Evolutionary conservation across 2,113 vertebrate species (phyloP), one percentile per base, ranked within the genome.

Genomic region (Ochotona princeps): DNA sequence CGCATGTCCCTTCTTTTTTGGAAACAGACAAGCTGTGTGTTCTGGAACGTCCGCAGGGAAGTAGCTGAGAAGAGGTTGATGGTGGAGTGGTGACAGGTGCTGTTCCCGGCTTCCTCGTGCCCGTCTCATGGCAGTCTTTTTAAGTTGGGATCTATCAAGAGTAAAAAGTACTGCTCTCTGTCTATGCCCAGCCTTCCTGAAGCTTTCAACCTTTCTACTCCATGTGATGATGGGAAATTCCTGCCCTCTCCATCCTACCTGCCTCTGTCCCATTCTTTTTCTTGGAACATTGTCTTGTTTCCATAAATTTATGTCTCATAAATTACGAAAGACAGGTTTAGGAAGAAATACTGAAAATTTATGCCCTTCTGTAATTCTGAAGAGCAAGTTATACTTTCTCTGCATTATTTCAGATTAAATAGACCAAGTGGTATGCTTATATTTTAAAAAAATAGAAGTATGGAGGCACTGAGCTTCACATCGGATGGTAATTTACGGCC

Each of bases 1-100:
- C 79, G 57, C 80, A 73, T 89, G 78, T 83, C 7, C 84, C 84
- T 96, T 92, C 21, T 30, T 86, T 57, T 90, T 86, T 86, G 49
- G n/a, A 92, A 93, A 87, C 47, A 17, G 69, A 75, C 60, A 91
- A 57, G 51, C 81, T 81, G 61, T 91, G 66, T 96, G n/a, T 47
- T 81, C 94, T 95, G 80, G 76, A 81, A 93, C 96, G 38, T 69
- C 76, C 91, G 86, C 69, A 70, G 87, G 75, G 49, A 66, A 81
- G 63, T 73, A 81, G 70, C 84, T 84, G 86, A 70, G 35, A 87
- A 75, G 81, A 93, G 63, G 91, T 89, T 74, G 75, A 92, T 85
- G 76, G 70, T 69, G 61, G 65, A 66, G 35, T 72, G 23, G 28
- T 23, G 2, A 44, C 67, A 82, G 44, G 47, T 63, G 80, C 66